These are phyloP conservation scores for Zapus hudsonius DNA, from an alignment of 2,113 vertebrate species.

Conservation along the genomic window DNA sequence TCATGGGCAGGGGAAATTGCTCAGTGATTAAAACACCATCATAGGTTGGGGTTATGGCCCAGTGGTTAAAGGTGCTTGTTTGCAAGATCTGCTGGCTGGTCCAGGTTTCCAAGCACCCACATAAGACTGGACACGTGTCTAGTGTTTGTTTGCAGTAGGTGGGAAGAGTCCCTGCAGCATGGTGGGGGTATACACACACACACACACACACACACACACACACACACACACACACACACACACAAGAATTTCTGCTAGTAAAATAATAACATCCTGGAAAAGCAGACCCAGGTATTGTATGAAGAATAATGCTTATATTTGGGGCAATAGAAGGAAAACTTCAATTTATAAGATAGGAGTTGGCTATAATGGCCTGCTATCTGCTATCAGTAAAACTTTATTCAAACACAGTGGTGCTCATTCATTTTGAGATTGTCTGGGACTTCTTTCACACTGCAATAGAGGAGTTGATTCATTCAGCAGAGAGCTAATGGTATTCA, in stretches of 20 bases:
- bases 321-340: not conserved
- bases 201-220: too few species aligned
- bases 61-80: too few species aligned
- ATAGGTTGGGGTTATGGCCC: too few species aligned
- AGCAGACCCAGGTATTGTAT: not conserved
- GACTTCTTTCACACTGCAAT: not conserved
- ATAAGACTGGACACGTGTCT: too few species aligned
- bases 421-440: not conserved
- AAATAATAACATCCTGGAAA: constrained; percentile 17
- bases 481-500: not conserved
- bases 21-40: too few species aligned
- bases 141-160: too few species aligned
- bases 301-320: not conserved
- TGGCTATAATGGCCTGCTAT: not conserved
- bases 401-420: not conserved
- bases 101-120: too few species aligned
- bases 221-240: too few species aligned
- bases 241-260: not conserved
- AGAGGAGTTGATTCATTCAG: not conserved
- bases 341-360: not conserved
- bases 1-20: not conserved
- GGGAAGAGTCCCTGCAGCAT: too few species aligned
- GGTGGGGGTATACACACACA: not conserved
- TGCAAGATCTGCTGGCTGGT: too few species aligned
- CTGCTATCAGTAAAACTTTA: not conserved